Evolutionary conservation across 2,113 vertebrate species (phyloP).

Genomic region (Erythrocercus mccallii): DNA sequence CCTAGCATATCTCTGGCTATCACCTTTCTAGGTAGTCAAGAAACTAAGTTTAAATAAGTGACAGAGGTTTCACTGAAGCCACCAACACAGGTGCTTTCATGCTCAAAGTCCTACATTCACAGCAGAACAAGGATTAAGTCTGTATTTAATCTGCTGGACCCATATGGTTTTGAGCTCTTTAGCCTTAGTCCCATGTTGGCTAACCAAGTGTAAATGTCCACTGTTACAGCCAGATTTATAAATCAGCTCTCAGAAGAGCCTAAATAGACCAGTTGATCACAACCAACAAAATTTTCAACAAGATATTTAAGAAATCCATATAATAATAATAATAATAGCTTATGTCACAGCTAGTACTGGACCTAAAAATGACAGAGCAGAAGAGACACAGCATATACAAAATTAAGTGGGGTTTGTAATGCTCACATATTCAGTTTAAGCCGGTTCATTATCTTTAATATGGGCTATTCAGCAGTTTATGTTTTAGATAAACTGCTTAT

Average conservation of each 20-base stretch:
- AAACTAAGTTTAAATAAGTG: neutral
- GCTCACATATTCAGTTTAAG: neutral
- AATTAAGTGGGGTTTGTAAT: neutral
- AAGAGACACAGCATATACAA: neutral
- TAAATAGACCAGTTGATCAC: neutral
- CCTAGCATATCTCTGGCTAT: neutral
- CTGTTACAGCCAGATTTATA: neutral
- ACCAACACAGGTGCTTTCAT: neutral
- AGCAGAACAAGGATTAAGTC: neutral
- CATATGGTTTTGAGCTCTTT: neutral
- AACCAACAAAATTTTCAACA: neutral
- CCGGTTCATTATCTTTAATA: neutral
- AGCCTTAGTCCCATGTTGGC: neutral
- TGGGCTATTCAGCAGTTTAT: neutral
- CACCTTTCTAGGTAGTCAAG: neutral
- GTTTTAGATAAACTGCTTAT: neutral
- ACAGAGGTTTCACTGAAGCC: neutral
- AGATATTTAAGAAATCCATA: neutral
- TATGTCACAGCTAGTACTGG: neutral
- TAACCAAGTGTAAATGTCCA: neutral
- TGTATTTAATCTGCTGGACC: neutral
- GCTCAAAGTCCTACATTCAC: neutral
- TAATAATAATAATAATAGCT: neutral
- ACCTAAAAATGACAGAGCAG: neutral
- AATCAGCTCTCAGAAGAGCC: neutral